Percentiles rank a stretch among this genome's conserved stretches.
phyloP scores from a whole-genome alignment of 2,797 vertebrate species.

The Enteromius unitaeniatus region DNA sequence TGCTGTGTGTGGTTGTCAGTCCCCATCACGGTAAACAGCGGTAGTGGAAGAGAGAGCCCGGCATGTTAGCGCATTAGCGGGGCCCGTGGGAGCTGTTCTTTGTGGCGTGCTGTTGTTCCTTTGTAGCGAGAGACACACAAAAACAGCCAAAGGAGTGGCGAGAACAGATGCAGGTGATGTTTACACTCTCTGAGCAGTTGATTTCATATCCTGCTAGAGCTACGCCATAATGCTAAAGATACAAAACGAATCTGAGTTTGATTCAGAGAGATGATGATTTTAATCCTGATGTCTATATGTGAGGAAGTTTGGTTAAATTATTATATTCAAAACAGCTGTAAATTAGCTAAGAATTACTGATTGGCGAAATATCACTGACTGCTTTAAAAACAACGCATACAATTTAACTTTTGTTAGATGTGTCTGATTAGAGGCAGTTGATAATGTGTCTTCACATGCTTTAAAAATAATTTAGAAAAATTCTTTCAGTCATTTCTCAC shows the following conservation, averaged over 20 bases:
- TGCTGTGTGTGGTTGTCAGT: constrained; percentile 80
- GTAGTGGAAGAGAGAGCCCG: constrained; percentile 72
- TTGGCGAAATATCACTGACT: background rate
- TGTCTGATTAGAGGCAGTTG: background rate
- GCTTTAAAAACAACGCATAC: background rate
- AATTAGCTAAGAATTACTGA: background rate
- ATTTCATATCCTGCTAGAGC: constrained; percentile 26
- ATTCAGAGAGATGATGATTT: background rate
- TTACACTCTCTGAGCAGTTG: constrained; percentile 22
- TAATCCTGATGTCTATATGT: background rate
- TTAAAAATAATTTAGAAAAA: background rate
- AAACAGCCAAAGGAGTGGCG: constrained; percentile 32
- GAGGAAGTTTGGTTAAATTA: background rate
- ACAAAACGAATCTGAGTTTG: background rate
- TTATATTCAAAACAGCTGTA: background rate
- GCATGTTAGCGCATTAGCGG: constrained; percentile 61
- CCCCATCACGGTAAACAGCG: constrained; percentile 78
- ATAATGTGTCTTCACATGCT: background rate
- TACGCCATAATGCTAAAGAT: background rate
- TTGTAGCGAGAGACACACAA: constrained; percentile 35
- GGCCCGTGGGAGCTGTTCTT: constrained; percentile 49
- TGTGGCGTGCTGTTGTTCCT: constrained; percentile 47
- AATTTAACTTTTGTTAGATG: background rate
- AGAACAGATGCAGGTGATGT: constrained; percentile 46
- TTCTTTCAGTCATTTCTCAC: background rate